phyloP scores from a whole-genome alignment of 2,888 invertebrate species.

The Stictocephala bisonia region DNA sequence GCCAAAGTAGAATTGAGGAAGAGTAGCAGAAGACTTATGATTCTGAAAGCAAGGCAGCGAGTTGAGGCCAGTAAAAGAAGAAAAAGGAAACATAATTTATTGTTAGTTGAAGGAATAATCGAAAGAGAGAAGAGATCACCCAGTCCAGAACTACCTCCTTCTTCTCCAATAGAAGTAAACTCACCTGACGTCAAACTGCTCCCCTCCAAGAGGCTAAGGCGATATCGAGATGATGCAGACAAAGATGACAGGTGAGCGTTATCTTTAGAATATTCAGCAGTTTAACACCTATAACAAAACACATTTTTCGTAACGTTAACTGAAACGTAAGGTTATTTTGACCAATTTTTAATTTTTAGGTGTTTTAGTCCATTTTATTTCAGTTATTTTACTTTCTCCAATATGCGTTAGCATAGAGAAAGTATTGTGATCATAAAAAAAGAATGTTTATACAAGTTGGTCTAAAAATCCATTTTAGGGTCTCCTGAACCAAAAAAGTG shows the following conservation, averaged over 20 bases:
- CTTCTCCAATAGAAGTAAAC: conserved; percentile 27
- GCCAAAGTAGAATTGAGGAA: conserved; percentile 48
- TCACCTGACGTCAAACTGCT: conserved; percentile 52
- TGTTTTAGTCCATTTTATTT: neutral
- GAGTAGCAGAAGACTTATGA: conserved; percentile 51
- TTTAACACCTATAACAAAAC: conserved; percentile 23
- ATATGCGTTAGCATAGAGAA: too few species aligned
- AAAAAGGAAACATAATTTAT: conserved; percentile 51
- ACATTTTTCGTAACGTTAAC: neutral
- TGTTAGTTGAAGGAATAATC: conserved; percentile 15
- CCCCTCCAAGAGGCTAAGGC: conserved; percentile 68
- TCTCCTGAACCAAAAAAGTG: too few species aligned
- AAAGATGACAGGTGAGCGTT: conserved; percentile 62
- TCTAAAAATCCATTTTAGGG: too few species aligned
- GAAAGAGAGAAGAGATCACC: conserved; percentile 30
- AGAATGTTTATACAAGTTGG: neutral
- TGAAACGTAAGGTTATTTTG: conserved; percentile 25
- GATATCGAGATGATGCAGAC: conserved; percentile 66
- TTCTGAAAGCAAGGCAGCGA: conserved; percentile 49
- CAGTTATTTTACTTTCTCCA: too few species aligned
- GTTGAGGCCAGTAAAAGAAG: conserved; percentile 51
- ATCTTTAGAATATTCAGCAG: too few species aligned
- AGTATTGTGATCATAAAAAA: too few species aligned
- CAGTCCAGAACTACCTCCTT: conserved; percentile 11
- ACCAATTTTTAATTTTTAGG: conserved; percentile 20